Percentiles rank a stretch among this genome's conserved stretches.
Evolutionary conservation across 2,888 invertebrate genomes (phyloP).

Genomic region (Arenicola marina): DNA sequence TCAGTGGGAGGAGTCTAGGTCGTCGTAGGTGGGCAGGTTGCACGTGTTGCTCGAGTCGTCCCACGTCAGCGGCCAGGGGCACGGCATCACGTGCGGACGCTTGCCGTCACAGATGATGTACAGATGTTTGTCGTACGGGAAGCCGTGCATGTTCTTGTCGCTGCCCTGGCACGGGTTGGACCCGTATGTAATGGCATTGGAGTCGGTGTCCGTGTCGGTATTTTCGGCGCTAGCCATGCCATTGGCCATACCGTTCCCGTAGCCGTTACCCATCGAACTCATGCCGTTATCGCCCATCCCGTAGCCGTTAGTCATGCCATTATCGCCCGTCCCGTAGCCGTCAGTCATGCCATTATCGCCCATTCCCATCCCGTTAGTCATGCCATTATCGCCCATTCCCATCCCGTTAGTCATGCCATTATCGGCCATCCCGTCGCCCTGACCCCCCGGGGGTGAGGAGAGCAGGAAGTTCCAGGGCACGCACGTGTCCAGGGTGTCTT

Average conservation of each 20-base stretch:
- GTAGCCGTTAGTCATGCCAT: neutral
- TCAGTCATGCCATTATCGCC: no score
- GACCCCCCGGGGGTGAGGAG: neutral
- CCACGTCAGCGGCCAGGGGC: conserved; percentile 11
- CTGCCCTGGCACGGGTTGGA: conserved; percentile 3
- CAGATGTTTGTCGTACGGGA: conserved; percentile 6
- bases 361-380: no score
- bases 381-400: no score
- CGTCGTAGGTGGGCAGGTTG: no score
- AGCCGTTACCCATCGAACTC: neutral
- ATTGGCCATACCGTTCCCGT: neutral
- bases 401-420: no score
- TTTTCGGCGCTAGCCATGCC: neutral
- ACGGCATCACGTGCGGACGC: conserved; percentile 17
- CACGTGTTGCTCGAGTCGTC: neutral
- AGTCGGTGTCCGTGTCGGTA: neutral
- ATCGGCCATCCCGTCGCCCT: no score
- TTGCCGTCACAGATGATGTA: conserved; percentile 18
- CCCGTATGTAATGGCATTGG: neutral
- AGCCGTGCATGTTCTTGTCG: neutral
- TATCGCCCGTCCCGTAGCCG: no score
- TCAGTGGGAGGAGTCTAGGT: no score
- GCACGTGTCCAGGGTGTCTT: conserved; percentile 35
- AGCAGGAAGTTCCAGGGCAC: conserved; percentile 14
- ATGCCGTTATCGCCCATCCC: no score